Conservation (phyloP, 2,113 vertebrate species). For the Channa maculata region DNA sequence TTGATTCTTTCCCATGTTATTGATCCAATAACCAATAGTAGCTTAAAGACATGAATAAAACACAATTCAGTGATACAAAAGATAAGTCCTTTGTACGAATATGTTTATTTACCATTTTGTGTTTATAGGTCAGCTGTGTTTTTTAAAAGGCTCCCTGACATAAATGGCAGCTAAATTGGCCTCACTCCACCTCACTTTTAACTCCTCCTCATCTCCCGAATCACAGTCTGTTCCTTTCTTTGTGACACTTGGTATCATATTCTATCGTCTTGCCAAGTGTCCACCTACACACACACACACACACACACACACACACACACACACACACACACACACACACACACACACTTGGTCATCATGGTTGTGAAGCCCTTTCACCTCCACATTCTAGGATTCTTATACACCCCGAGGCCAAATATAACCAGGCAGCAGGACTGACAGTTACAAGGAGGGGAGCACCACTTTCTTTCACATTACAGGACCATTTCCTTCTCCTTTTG, state of each 20-base stretch:
- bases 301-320: not conserved
- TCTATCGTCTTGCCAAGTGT: slow-evolving; percentile 42
- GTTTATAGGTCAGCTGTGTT: slow-evolving; percentile 49
- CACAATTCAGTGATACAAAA: slow-evolving; percentile 53
- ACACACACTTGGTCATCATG: not conserved
- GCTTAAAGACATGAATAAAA: slow-evolving; percentile 56
- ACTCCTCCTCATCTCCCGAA: slow-evolving; percentile 4
- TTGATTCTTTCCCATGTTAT: not conserved
- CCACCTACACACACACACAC: slow-evolving; percentile 18
- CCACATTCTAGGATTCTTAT: not conserved
- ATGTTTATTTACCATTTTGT: slow-evolving; percentile 43
- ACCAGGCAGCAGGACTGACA: slow-evolving; percentile 9
- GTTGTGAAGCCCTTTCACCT: slow-evolving; percentile 20
- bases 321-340: not conserved
- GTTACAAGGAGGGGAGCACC: slow-evolving; percentile 17
- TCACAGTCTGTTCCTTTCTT: slow-evolving; percentile 25
- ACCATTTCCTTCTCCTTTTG: slow-evolving; percentile 15
- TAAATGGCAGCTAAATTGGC: slow-evolving; percentile 23
- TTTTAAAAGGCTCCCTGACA: slow-evolving; percentile 27
- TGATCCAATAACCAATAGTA: slow-evolving; percentile 46
- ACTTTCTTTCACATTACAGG: slow-evolving; percentile 12
- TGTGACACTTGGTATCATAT: slow-evolving; percentile 38
- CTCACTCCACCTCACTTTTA: slow-evolving; percentile 21
- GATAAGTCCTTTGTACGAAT: slow-evolving; percentile 35
- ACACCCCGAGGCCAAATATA: slow-evolving; percentile 20